Base-by-base conservation (phyloP, 1,140 invertebrate genomes). In the Hypothenemus hampei region DNA sequence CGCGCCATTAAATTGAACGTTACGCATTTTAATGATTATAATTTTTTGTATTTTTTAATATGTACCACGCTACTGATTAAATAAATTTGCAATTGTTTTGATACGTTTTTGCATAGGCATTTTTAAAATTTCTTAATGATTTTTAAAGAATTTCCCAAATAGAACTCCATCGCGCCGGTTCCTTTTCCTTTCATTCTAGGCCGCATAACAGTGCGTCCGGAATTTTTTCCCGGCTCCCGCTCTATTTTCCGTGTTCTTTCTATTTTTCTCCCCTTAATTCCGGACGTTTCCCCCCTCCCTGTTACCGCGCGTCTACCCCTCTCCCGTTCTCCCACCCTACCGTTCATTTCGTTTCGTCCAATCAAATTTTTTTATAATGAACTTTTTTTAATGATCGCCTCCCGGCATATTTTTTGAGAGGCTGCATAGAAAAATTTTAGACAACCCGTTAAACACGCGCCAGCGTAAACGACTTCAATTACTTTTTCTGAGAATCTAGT, bases 351-450 rank as follows among this genome's bases (percentile, higher is more conserved):
- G n/a, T 47, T 57, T 49, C 62, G 58, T 55, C 61, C 63, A 65
- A 65, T 68, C 56, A 59, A 59, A 61, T 61, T 67, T 65, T n/a
- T 66, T 62, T 61, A 61, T 57, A 57, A 57, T 57, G 54, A 57
- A 50, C 45, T 43, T 57, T 57, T n/a, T 57, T 57, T 57, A 57
- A 57, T 57, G 54, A 57, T 57, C 54, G 54, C 23, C 21, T 19
- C n/a, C 35, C 33, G 24, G 45, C 15, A 36, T n/a, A n/a, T n/a
- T n/a, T n/a, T n/a, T n/a, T n/a, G n/a, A n/a, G n/a, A n/a, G n/a
- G n/a, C n/a, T n/a, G n/a, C n/a, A n/a, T n/a, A n/a, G n/a, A n/a
- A n/a, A n/a, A n/a, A n/a, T n/a, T n/a, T n/a, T n/a, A n/a, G n/a
- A n/a, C n/a, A n/a, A n/a, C n/a, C n/a, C n/a, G n/a, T n/a, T n/a